phyloP scores from a whole-genome alignment of 2,888 invertebrate species.

The Drosophila rellima region DNA sequence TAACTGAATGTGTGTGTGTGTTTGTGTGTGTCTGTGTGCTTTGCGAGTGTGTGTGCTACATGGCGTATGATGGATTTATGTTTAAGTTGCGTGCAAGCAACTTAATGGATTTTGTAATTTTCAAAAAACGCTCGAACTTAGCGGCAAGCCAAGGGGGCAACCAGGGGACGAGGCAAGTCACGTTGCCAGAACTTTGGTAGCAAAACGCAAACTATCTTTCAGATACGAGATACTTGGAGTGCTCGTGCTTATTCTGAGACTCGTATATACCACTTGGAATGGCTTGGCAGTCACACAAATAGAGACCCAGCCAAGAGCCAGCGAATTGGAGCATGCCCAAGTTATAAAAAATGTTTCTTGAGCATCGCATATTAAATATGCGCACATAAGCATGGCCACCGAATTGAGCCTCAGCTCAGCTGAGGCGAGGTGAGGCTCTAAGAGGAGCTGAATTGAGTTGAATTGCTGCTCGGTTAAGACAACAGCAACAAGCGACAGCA shows the following conservation, averaged over 20 bases:
- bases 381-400: conserved; percentile 72
- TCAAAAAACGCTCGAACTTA: conserved; percentile 70
- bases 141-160: conserved; percentile 19
- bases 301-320: conserved; percentile 48
- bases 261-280: conserved; percentile 40
- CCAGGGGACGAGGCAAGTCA: conserved; percentile 33
- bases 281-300: conserved; percentile 34
- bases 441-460: conserved; percentile 12
- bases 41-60: conserved; percentile 62
- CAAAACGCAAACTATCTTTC: conserved; percentile 56
- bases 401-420: conserved; percentile 3
- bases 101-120: conserved; percentile 83
- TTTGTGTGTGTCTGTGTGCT: conserved; percentile 24
- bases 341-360: conserved; percentile 73
- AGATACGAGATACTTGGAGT: conserved; percentile 44
- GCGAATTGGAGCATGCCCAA: conserved; percentile 79
- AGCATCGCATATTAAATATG: conserved; percentile 75
- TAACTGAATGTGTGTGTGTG: conserved; percentile 17
- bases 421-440: not conserved
- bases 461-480: conserved; percentile 21
- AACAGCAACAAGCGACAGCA: conserved; percentile 30
- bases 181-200: conserved; percentile 49
- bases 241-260: conserved; percentile 14
- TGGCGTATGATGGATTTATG: conserved; percentile 83
- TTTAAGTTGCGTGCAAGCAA: conserved; percentile 83